These are phyloP conservation scores for Dendrolimus punctatus DNA, from an alignment of 1,140 invertebrate genomes.

Conservation along the genomic window DNA sequence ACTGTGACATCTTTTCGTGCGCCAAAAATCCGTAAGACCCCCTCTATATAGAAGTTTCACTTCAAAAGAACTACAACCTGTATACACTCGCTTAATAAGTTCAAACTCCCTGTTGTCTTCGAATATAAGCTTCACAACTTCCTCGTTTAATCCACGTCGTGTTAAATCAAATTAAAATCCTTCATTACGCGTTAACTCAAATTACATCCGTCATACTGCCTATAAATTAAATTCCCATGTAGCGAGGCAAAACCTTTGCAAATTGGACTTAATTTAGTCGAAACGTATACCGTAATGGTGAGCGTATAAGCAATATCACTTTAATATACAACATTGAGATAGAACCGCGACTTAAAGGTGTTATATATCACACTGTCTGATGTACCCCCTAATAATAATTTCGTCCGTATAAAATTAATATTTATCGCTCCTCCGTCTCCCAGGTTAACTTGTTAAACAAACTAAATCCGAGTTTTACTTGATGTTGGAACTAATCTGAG, in stretches of 20 bases:
- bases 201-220: conserved; percentile 56
- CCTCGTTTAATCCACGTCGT: conserved; percentile 20
- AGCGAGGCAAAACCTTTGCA: conserved; percentile 53
- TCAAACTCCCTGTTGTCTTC: not conserved
- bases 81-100: not conserved
- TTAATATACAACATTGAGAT: conserved; percentile 24
- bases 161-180: conserved; percentile 55
- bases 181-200: conserved; percentile 56
- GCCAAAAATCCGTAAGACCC: too few relatives aligned
- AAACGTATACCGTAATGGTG: conserved; percentile 62
- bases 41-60: too few relatives aligned
- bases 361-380: too few relatives aligned
- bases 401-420: too few relatives aligned
- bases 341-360: conserved; percentile 12
- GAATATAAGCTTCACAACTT: conserved; percentile 1
- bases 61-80: too few relatives aligned
- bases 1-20: too few relatives aligned
- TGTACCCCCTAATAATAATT: too few relatives aligned
- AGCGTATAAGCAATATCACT: conserved; percentile 58
- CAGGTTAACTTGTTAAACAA: too few relatives aligned
- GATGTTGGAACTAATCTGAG: too few relatives aligned
- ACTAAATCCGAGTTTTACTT: too few relatives aligned
- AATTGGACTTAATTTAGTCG: conserved; percentile 67
- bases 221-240: conserved; percentile 64
- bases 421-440: too few relatives aligned